Evolutionary conservation across 2,888 invertebrate genomes (phyloP), one percentile per base, ranked within the genome.

Genomic region (Nipponacmea schrenckii): DNA sequence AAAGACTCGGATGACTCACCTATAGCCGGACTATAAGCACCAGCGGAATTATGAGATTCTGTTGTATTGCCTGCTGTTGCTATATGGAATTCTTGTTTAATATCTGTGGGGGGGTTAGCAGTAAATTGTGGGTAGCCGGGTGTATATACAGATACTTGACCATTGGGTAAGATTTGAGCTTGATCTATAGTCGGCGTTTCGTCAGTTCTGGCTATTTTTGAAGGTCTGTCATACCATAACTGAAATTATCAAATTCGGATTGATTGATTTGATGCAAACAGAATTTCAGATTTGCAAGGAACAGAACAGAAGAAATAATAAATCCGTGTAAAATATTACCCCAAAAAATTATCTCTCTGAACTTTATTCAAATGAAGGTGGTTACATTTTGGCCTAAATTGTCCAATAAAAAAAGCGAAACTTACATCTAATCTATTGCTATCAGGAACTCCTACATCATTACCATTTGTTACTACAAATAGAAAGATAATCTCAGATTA

Each of bases 21-120:
- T 69, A 74, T 50, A 27, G 72, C 64, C 7, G 74, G 74, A 4
- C 72, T 74, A 65, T 72, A 74, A 27, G 72, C 74, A 44, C 71
- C 71, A 17, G 74, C 74, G 8, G 72, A 66, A 24, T 70, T 72
- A 50, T 74, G 70, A 27, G 73, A 69, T 66, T 73, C 69, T 17
- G 66, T 68, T 14, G 67, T 64, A 27, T 62, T 70, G 56, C 56
- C 56, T 39, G 39, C 39, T 15, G 64, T 70, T 8, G 68, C 27
- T 39, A 64, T 68, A 65, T 66, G 62, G 63, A 72, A 74, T 45
- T 74, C 74, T 63, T 66, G 68, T 50, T 74, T 74, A 45, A 72
- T 45, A 15, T 74, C 71, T 26, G 69, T 64, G 50, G 65, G 20
- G 15, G 65, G 66, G 26, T 48, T 70, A 44, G 66, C 70, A 26